Conservation (phyloP, 2,113 vertebrate species). For the Ammodramus savannarum region DNA sequence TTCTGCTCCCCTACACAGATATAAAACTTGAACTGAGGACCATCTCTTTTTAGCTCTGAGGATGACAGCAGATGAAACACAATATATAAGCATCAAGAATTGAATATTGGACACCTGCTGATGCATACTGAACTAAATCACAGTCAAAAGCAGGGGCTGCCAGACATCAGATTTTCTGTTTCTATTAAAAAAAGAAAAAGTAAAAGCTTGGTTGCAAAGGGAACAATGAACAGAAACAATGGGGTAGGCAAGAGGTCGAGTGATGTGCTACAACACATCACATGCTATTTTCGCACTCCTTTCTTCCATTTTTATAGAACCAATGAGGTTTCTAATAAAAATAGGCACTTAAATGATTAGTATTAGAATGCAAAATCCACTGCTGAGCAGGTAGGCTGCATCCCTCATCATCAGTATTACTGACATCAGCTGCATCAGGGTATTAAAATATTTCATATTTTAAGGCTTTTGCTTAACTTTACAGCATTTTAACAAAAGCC, state of each 20-base stretch:
- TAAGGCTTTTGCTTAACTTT: neutral
- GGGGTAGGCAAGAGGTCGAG: neutral
- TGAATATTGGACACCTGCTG: neutral
- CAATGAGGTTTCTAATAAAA: neutral
- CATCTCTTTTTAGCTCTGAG: neutral
- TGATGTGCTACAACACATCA: neutral
- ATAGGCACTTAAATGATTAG: neutral
- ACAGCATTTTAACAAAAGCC: neutral
- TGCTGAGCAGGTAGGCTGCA: neutral
- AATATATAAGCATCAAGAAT: neutral
- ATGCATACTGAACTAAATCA: neutral
- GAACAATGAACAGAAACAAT: neutral
- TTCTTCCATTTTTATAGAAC: neutral
- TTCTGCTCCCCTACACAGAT: neutral
- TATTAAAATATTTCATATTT: neutral
- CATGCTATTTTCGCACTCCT: neutral
- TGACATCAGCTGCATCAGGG: neutral
- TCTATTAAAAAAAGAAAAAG: neutral
- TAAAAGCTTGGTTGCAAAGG: neutral
- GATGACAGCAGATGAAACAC: neutral
- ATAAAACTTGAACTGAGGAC: neutral
- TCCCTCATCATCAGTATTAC: neutral
- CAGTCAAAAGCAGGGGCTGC: neutral
- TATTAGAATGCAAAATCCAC: neutral
- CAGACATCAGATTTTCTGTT: neutral